These are phyloP conservation scores for Acleris laterana DNA, from an alignment of 2,888 invertebrate genomes.

Conservation along the genomic window DNA sequence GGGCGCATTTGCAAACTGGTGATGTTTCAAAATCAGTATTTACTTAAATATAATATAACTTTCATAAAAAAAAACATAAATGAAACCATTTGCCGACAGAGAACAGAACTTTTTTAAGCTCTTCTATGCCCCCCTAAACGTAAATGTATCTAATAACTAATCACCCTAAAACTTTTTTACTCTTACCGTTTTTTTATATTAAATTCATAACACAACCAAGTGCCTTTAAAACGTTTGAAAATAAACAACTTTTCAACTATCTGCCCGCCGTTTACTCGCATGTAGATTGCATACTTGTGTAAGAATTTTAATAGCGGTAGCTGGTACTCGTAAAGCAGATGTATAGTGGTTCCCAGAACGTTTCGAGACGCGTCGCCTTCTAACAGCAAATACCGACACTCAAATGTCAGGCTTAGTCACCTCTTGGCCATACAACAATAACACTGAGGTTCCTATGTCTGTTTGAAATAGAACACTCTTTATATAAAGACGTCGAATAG, in stretches of 20 bases:
- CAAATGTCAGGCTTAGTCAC: conserved; percentile 74
- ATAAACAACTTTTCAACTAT: neutral
- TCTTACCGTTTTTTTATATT: too few relatives aligned
- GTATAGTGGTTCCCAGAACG: conserved; percentile 48
- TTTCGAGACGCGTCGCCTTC: conserved; percentile 45
- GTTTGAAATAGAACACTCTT: conserved; percentile 26
- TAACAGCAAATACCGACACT: conserved; percentile 61
- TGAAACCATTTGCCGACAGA: too few relatives aligned
- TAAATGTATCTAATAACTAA: too few relatives aligned
- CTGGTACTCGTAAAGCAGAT: conserved; percentile 30
- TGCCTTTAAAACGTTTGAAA: neutral
- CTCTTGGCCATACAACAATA: conserved; percentile 48
- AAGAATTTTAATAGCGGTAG: conserved; percentile 12
- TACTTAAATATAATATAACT: too few relatives aligned
- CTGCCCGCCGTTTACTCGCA: conserved; percentile 5
- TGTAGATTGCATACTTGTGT: conserved; percentile 6
- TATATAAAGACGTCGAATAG: conserved; percentile 24
- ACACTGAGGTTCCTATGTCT: conserved; percentile 20
- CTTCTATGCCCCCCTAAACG: too few relatives aligned
- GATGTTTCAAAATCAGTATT: too few relatives aligned
- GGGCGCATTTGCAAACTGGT: too few relatives aligned
- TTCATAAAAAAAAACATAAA: too few relatives aligned
- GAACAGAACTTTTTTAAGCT: too few relatives aligned
- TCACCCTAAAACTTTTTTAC: too few relatives aligned
- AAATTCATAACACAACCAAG: conserved; percentile 2